These are phyloP conservation scores for Falco punctatus DNA, from an alignment of 2,113 vertebrate genomes.

Conservation along the genomic window DNA sequence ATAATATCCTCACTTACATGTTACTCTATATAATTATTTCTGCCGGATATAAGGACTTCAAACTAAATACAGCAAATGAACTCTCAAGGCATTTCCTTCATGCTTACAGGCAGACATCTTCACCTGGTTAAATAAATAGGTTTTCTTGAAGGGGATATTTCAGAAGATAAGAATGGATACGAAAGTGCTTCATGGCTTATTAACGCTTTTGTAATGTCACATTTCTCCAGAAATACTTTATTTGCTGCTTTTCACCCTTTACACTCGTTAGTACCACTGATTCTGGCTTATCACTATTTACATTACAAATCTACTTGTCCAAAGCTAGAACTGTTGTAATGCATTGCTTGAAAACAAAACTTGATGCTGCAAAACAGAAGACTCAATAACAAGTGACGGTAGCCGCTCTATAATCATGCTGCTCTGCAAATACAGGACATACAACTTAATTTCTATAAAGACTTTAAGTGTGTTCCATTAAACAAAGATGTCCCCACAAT, in stretches of 20 bases:
- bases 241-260: background rate
- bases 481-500: background rate
- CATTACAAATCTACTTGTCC: background rate
- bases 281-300: background rate
- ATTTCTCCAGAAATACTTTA: background rate
- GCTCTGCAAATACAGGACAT: background rate
- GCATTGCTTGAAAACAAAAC: background rate
- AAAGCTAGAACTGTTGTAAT: background rate
- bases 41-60: background rate
- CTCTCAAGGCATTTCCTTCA: slow-evolving; percentile 35
- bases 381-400: background rate
- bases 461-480: background rate
- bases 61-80: slow-evolving; percentile 1
- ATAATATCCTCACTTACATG: slow-evolving; percentile 24
- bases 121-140: background rate
- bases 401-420: background rate
- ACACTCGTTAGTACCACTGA: background rate
- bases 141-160: background rate
- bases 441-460: background rate
- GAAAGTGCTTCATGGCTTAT: slow-evolving; percentile 32
- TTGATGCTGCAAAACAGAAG: background rate
- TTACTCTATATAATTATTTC: slow-evolving; percentile 17
- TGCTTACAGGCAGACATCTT: background rate
- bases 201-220: background rate
- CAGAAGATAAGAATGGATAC: background rate